Evolutionary conservation across 2,888 invertebrate species (phyloP), one percentile per base, ranked within the genome.

Genomic region (Drosophila mulleri): DNA sequence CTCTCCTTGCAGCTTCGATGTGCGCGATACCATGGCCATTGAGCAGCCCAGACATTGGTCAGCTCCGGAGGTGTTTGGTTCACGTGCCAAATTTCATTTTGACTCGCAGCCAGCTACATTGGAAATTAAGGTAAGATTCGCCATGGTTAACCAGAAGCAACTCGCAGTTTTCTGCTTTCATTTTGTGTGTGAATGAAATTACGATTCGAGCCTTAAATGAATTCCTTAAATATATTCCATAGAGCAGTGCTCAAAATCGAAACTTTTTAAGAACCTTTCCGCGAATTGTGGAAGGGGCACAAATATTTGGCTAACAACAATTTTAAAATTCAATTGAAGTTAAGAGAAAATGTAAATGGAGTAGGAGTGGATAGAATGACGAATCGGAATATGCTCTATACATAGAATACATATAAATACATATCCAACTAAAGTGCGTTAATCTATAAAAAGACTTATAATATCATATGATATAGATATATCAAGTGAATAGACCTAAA

Each of bases 21-120:
- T 97, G 26, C 95, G 97, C 79, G 97, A 97, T 89, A 97, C 96
- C 93, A 95, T 96, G 81, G 94, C 96, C 83, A 95, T 95, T 59
- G 96, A 97, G 90, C 91, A 92, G 82, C 97, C 97, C 53, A 94
- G 95, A 62, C 97, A 97, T 94, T 96, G 96, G 96, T 97, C 97
- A 45, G 96, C 96, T 65, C 96, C 96, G 67, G 96, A 96, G 93
- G 96, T 96, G 90, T 97, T 98, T 93, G 97, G 97, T 39, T 95
- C 96, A 72, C 95, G 98, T 84, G 97, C 98, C 77, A 96, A 96
- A 94, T 97, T 98, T 94, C 94, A 95, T 90, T 95, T 96, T 64
- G 94, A 96, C 67, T 95, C 96, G 62, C 95, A 96, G 82, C 97
- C 97, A 78, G 97, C 97, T 72, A 95, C 96, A 77, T 95, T 98